A percentile compares a stretch with the other conserved stretches of the same genome.
Evolutionary conservation across 2,113 vertebrate species (phyloP).

Genomic region (Tupaia chinensis): DNA sequence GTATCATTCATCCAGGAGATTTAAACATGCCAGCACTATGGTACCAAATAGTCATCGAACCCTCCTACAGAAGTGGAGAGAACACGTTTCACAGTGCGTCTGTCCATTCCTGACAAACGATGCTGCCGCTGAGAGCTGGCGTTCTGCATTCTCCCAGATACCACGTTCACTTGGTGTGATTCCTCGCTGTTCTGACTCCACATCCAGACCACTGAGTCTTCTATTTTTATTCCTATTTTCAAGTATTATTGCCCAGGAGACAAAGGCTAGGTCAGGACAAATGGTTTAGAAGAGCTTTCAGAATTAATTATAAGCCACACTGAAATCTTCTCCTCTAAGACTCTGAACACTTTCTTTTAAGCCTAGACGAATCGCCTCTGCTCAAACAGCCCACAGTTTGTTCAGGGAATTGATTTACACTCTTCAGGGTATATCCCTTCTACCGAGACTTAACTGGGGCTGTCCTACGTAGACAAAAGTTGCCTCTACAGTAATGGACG

Average conservation of each 20-base stretch:
- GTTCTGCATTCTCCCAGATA: neutral
- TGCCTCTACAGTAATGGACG: neutral
- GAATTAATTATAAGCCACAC: neutral
- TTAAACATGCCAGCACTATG: neutral
- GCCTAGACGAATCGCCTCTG: neutral
- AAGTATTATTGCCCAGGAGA: neutral
- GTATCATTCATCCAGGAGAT: neutral
- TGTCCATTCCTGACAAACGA: neutral
- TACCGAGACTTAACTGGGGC: neutral
- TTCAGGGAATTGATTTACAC: neutral
- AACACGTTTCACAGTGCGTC: neutral
- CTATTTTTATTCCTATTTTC: neutral
- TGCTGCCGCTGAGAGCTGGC: neutral
- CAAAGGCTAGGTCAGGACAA: neutral
- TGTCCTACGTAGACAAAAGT: neutral
- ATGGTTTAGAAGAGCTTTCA: neutral
- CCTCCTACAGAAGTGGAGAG: neutral
- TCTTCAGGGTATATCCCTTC: neutral
- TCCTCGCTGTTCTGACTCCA: neutral
- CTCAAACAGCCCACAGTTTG: neutral
- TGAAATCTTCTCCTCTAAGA: neutral
- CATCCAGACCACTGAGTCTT: neutral
- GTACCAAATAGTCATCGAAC: neutral
- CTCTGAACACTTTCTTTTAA: neutral
- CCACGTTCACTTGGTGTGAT: neutral